phyloP scores from a whole-genome alignment of 2,113 vertebrate species.

The Copsychus sechellarum region DNA sequence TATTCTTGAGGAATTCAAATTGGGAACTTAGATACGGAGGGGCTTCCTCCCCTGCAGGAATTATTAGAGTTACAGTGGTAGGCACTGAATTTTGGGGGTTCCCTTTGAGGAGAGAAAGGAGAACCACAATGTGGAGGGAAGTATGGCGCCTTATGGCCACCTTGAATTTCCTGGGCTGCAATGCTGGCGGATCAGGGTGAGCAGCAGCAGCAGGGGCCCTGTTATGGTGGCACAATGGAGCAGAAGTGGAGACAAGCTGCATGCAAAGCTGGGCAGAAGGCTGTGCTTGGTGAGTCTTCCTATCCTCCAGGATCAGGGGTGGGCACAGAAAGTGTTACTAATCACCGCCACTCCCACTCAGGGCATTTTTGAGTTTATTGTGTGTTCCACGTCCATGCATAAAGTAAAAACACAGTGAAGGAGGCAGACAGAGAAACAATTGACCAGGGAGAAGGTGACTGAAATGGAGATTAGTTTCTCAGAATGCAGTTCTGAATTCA shows the following conservation, averaged over 20 bases:
- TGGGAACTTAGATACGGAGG: accelerated
- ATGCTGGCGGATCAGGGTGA: background rate
- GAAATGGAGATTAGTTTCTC: background rate
- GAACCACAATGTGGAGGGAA: background rate
- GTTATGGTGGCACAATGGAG: background rate
- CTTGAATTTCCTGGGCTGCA: background rate
- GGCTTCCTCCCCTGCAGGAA: background rate
- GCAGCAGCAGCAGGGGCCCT: background rate
- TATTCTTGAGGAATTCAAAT: background rate
- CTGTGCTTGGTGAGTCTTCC: background rate
- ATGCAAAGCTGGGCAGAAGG: accelerated
- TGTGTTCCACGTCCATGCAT: accelerated
- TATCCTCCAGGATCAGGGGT: background rate
- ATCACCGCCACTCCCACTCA: too few species aligned
- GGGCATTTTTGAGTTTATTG: background rate
- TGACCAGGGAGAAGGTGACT: background rate
- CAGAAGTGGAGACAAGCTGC: background rate
- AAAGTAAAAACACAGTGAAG: background rate
- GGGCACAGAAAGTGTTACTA: background rate
- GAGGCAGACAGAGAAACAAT: background rate
- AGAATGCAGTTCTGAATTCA: accelerated
- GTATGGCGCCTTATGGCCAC: background rate
- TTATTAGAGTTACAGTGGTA: background rate
- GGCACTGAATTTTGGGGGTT: background rate
- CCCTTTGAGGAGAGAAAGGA: background rate